Base-by-base conservation (phyloP, 2,113 vertebrate species). In the Chinchilla lanigera region DNA sequence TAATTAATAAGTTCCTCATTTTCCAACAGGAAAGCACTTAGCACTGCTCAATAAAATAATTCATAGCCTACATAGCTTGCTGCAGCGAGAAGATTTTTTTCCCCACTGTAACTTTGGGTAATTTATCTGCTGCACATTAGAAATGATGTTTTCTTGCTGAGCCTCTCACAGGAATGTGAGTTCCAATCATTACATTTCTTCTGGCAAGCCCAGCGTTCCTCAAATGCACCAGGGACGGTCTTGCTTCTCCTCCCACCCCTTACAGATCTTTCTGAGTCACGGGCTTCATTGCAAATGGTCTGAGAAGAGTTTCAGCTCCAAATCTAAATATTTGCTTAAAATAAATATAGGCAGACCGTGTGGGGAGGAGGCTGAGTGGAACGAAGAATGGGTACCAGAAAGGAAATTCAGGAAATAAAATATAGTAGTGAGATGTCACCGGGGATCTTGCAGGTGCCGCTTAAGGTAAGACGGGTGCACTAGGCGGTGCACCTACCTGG, bases 1-100 rank as follows among this genome's bases (percentile, higher is more conserved):
- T 98, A 98, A 98, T 98, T 98, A 97, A 96, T 98, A 97, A 98
- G 93, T 96, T 98, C 63, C 80, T 89, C 95, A 95, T 81, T 84
- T 97, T 98, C 83, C 97, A 98, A 94, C 94, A 95, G 90, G 95
- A 98, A 78, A 96, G 96, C 97, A 97, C 97, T 98, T 98, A 98
- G 97, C 65, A 80, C 94, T 97, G 60, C 73, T 98, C 92, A 80
- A 85, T 98, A 96, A 97, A 98, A 98, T 81, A 96, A 98, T 95
- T 96, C 82, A 89, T 87, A 90, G 92, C 56, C 93, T 90, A 60
- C 61, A 69, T 22, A 87, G 93, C 92, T 96, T 97, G 88, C 90
- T 82, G 54, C 84, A 93, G 69, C 3, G 85, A 41, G 0, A 0
- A 67, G 83, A 2, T 38, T 84, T 54, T 75, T 7, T 58, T 38